Conservation (phyloP, 2,113 vertebrate species). For the Saguinus midas region DNA sequence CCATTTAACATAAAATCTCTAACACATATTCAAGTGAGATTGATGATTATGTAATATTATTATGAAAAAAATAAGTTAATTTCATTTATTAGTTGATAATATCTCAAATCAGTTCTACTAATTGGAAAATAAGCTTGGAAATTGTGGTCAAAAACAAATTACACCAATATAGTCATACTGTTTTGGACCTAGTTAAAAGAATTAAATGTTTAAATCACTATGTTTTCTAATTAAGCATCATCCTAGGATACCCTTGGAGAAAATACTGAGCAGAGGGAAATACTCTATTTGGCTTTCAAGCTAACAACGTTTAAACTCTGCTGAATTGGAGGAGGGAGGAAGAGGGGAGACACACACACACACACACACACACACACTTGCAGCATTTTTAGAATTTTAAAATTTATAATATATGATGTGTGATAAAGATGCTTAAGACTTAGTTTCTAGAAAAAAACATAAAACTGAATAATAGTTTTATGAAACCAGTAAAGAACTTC, state of each 20-base stretch:
- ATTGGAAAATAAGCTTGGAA: conserved; percentile 80
- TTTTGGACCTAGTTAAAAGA: conserved; percentile 77
- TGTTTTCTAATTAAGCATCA: conserved; percentile 73
- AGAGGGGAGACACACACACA: neutral
- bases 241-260: conserved; percentile 62
- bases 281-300: neutral
- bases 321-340: neutral
- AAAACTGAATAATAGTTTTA: neutral
- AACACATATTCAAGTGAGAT: conserved; percentile 31
- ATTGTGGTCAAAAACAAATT: conserved; percentile 79
- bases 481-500: neutral
- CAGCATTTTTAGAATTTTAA: neutral
- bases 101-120: conserved; percentile 74
- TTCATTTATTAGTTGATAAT: conserved; percentile 80
- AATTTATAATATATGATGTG: neutral
- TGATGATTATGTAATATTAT: conserved; percentile 69
- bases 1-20: conserved; percentile 21
- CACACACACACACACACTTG: neutral
- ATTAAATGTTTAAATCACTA: conserved; percentile 80
- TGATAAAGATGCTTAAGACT: neutral
- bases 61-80: conserved; percentile 75
- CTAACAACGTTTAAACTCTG: neutral
- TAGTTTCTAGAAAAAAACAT: neutral
- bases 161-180: conserved; percentile 71
- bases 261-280: conserved; percentile 60